These are phyloP conservation scores for Dysdera silvatica DNA, from an alignment of 1,140 invertebrate genomes.

Conservation along the genomic window DNA sequence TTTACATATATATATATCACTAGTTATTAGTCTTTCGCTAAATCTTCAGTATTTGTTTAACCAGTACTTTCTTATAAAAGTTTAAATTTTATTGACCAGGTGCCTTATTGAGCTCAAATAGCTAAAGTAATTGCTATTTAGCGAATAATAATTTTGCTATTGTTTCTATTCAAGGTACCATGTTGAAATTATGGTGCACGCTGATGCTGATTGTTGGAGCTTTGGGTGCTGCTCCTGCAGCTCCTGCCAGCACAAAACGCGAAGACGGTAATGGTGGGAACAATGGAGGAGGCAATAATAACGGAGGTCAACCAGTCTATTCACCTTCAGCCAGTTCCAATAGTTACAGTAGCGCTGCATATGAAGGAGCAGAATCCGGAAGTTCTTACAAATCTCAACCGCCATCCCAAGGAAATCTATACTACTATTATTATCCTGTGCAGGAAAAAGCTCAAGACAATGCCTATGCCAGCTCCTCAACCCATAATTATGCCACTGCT, in stretches of 20 bases:
- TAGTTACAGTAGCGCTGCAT: conserved; percentile 20
- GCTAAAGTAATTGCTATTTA: too few species aligned
- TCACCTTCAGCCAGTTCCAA: conserved; percentile 20
- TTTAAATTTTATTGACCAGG: too few species aligned
- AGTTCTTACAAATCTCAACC: conserved; percentile 11
- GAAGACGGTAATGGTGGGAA: background rate
- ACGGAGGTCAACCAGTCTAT: conserved; percentile 20
- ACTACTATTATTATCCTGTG: conserved; percentile 36
- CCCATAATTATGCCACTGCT: conserved; percentile 22
- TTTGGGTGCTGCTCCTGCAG: conserved; percentile 10
- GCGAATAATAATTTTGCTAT: too few species aligned
- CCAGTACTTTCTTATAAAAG: too few species aligned
- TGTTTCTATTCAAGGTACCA: conserved; percentile 23
- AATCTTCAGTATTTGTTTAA: too few species aligned
- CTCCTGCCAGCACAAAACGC: conserved; percentile 14
- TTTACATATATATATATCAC: too few species aligned
- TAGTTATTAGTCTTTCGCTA: too few species aligned
- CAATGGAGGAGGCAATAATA: background rate
- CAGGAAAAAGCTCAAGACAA: conserved; percentile 31
- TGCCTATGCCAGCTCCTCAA: conserved; percentile 29
- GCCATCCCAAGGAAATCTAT: conserved; percentile 31
- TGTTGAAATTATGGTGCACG: conserved; percentile 10
- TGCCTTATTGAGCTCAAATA: too few species aligned
- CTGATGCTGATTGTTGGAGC: conserved; percentile 11
- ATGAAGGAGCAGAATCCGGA: conserved; percentile 4